Conservation (phyloP, 2,113 vertebrate genomes). For the Calcarius ornatus region DNA sequence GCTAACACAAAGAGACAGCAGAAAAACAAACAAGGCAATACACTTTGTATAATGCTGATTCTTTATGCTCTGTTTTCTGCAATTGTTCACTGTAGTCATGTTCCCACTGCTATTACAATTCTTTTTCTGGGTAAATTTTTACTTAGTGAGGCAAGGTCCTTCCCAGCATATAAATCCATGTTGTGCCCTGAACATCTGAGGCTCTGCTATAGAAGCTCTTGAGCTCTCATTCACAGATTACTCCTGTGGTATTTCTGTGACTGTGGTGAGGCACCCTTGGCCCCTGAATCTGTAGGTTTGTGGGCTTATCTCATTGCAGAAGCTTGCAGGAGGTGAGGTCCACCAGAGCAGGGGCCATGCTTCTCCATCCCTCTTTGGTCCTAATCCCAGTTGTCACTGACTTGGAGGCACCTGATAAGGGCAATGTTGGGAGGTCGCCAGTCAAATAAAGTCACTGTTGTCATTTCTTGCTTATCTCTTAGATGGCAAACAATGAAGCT, state of each 20-base stretch:
- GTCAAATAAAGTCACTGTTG: not conserved
- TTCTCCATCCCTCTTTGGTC: not conserved
- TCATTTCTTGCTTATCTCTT: conserved; percentile 1
- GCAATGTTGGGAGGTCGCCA: not conserved
- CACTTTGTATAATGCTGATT: not conserved
- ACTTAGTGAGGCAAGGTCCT: not conserved
- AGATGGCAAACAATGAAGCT: conserved; percentile 24
- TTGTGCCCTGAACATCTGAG: not conserved
- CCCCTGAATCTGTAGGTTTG: not conserved
- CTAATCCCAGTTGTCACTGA: not conserved
- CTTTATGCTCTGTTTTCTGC: not conserved
- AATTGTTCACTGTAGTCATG: not conserved
- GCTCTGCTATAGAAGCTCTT: not conserved
- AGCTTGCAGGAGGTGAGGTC: not conserved
- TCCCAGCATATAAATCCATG: not conserved
- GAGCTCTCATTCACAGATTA: not conserved
- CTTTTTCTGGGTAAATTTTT: not conserved
- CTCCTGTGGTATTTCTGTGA: not conserved
- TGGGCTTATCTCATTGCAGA: not conserved
- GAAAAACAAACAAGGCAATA: not conserved
- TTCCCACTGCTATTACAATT: not conserved
- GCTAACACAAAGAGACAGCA: not conserved
- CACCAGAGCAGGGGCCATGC: not conserved
- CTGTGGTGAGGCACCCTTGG: not conserved
- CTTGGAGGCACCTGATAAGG: not conserved